Evolutionary conservation across 2,888 invertebrate species (phyloP), one percentile per base, ranked within the genome.

Genomic region (Pycnomerus fuliginosus): DNA sequence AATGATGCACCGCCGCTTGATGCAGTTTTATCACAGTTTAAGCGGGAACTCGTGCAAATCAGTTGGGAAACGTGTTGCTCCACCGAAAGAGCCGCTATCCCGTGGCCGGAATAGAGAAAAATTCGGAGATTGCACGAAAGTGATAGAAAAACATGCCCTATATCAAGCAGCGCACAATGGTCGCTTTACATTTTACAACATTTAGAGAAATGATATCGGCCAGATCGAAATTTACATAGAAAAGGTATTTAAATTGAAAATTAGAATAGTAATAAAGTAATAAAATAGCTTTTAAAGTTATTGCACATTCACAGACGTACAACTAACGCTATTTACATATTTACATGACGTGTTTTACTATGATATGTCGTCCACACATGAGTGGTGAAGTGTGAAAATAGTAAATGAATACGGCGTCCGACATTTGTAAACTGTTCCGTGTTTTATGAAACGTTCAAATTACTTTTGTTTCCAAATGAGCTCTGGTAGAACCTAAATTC

Each of bases 181-280:
- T 53, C 56, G 57, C 57, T 64, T 63, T 63, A 64, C 64, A 63
- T 63, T 66, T 66, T 65, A 63, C 62, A 62, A 59, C 65, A 64
- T 64, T 65, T 59, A 59, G 54, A 64, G 64, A 64, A 65, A 64
- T 64, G 31, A 64, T 64, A 65, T 64, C 61, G 60, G 55, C 52
- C 58, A 10, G 61, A 63, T 62, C 62, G 42, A 53, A 63, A 70
- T 70, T 70, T 66, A 64, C 69, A 70, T 68, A 68, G 67, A 68
- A 70, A 69, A 67, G 68, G 65, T 64, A 68, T 69, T 69, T 69
- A 69, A 68, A 67, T 66, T 62, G 67, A 65, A 64, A 67, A 68
- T 68, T 68, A 68, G 68, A 68, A 66, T 67, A 63, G 69, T 62
- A 68, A 69, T 69, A 69, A 69, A 68, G 67, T 67, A 68, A 68